Base-by-base conservation (phyloP, 2,797 vertebrate genomes). In the Myotis planiceps region DNA sequence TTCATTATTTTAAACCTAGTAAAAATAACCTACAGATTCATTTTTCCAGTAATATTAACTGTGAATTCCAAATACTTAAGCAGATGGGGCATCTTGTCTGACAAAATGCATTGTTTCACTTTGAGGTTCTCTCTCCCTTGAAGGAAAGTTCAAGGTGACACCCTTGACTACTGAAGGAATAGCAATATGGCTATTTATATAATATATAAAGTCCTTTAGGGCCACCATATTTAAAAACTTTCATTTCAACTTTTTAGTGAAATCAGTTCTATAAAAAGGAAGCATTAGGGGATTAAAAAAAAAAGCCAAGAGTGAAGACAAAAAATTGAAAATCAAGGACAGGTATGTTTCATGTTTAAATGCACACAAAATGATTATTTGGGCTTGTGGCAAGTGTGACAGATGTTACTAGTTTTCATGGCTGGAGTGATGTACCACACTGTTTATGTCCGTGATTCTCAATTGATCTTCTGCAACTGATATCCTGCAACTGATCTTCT, bases 101-200 rank as follows among this genome's bases (percentile, higher is more conserved):
- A 75, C 8, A 82, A 91, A 96, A 91, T 49, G 15, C 7, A 47
- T 34, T 3, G 1, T 37, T 95, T 94, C 6, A 49, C 32, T 71
- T 47, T 80, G 39, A 55, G 71, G 34, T 65, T 83, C 32, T 84
- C n/a, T 93, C n/a, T 83, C 3, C 13, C 75, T 93, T 75, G 37
- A 91, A 91, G n/a, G 9, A 68, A 82, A 27, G 65, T 85, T 79
- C 63, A 90, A 51, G 14, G 23, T 85, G 45, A 76, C 18, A 90
- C 39, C 25, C 60, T 42, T 82, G 74, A 32, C 42, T 69, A 45
- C 34, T 90, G 23, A 93, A 81, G 23, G 9, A 15, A 60, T 51
- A 88, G 72, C n/a, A 68, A 42, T 19, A 60, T 25, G n/a, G 18
- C 5, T 19, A 42, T 85, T 90, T 84, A 39, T 65, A 71, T 16